Evolutionary conservation across 2,888 invertebrate genomes (phyloP).

Genomic region (Elysia crispata): DNA sequence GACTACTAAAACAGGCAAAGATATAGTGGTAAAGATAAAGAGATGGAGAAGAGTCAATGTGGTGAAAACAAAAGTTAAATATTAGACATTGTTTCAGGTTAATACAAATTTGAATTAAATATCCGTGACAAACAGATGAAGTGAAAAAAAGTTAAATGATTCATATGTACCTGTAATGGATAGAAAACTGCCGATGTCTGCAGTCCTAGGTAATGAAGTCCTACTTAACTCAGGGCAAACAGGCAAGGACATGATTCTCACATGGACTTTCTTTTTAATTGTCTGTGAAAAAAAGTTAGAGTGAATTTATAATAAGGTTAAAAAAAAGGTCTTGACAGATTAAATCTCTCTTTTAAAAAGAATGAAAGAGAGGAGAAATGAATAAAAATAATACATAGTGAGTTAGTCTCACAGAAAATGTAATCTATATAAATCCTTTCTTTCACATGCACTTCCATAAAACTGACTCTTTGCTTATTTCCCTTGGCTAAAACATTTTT

Average conservation of each 20-base stretch:
- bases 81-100: no score
- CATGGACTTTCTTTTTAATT: conserved; percentile 84
- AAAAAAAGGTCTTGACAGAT: no score
- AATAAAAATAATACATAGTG: no score
- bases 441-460: no score
- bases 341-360: neutral
- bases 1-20: neutral
- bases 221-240: conserved; percentile 84
- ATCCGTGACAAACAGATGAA: no score
- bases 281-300: conserved; percentile 61
- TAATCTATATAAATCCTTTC: no score
- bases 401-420: no score
- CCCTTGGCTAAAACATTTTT: no score
- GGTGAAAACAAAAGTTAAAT: no score
- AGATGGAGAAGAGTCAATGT: neutral
- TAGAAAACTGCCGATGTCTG: conserved; percentile 85
- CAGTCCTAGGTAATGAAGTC: conserved; percentile 83
- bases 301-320: neutral
- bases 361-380: neutral
- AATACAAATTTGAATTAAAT: no score
- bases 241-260: conserved; percentile 83
- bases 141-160: neutral
- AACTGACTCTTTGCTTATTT: no score
- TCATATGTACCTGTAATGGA: conserved; percentile 83
- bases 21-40: conserved; percentile 13